Evolutionary conservation across 2,797 vertebrate species (phyloP).

Genomic region (Huso huso): DNA sequence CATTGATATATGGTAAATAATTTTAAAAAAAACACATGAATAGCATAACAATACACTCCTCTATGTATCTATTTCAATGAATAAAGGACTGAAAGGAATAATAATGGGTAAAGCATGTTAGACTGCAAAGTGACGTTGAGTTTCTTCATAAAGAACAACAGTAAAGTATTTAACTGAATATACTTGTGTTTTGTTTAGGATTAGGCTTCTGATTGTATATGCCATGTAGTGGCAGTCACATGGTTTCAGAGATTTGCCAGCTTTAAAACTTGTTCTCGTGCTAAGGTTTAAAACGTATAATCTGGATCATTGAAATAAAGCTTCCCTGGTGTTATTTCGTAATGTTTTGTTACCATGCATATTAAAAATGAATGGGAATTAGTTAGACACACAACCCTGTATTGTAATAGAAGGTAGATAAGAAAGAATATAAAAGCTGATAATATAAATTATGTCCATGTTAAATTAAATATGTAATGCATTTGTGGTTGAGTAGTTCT

Average conservation of each 20-base stretch:
- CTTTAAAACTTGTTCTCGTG: conserved; percentile 31
- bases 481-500: no score
- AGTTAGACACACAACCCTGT: neutral
- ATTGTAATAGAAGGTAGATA: conserved; percentile 39
- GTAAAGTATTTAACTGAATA: no score
- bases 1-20: no score
- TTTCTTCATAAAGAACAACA: no score
- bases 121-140: no score
- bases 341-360: conserved; percentile 47
- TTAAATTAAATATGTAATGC: no score
- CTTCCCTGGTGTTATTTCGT: neutral
- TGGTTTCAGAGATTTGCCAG: conserved; percentile 35
- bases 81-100: conserved; percentile 32
- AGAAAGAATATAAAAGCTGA: conserved; percentile 52
- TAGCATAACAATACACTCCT: conserved; percentile 53
- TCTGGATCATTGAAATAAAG: conserved; percentile 1
- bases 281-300: conserved; percentile 33
- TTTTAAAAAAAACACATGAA: neutral
- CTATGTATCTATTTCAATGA: conserved; percentile 33
- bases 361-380: conserved; percentile 41
- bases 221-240: neutral
- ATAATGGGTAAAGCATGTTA: conserved; percentile 18
- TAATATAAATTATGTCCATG: neutral
- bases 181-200: neutral
- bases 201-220: neutral